These are phyloP conservation scores for Agrotis clavis DNA, from an alignment of 2,888 invertebrate species.

Conservation along the genomic window DNA sequence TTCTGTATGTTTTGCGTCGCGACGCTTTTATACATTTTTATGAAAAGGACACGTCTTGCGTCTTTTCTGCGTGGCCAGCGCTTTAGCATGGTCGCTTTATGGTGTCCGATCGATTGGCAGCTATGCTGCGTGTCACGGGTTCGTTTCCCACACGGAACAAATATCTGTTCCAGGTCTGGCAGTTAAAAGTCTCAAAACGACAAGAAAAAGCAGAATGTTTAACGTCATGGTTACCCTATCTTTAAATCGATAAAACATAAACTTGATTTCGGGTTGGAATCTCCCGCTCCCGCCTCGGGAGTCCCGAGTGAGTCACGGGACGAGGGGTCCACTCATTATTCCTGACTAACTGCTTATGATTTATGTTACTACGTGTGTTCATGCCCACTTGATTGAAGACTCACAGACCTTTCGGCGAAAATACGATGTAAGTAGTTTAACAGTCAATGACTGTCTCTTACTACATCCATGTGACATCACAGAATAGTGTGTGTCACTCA, in stretches of 20 bases:
- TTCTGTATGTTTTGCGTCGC: too few relatives aligned
- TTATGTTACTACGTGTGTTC: too few relatives aligned
- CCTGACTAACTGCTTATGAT: too few relatives aligned
- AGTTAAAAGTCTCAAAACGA: too few relatives aligned
- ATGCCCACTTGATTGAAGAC: slow-evolving; percentile 10
- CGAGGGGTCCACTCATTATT: neutral
- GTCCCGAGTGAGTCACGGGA: slow-evolving; percentile 21
- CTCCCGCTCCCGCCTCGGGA: neutral
- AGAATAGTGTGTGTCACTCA: slow-evolving; percentile 14
- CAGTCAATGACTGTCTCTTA: neutral
- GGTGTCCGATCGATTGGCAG: too few relatives aligned
- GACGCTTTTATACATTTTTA: too few relatives aligned
- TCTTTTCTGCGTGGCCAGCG: too few relatives aligned
- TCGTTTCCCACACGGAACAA: too few relatives aligned
- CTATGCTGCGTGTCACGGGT: too few relatives aligned
- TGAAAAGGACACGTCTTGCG: too few relatives aligned
- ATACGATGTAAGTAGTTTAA: neutral
- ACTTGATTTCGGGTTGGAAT: neutral
- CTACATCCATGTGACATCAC: slow-evolving; percentile 13
- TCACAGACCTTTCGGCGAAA: slow-evolving; percentile 31
- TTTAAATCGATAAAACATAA: neutral
- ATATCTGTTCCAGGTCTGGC: too few relatives aligned
- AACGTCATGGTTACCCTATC: slow-evolving; percentile 9
- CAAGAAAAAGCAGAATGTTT: neutral
- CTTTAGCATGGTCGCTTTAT: too few relatives aligned